Percentiles rank a stretch among this genome's conserved stretches.
phyloP scores from a whole-genome alignment of 2,113 vertebrate genomes.

The Blennius ocellaris region DNA sequence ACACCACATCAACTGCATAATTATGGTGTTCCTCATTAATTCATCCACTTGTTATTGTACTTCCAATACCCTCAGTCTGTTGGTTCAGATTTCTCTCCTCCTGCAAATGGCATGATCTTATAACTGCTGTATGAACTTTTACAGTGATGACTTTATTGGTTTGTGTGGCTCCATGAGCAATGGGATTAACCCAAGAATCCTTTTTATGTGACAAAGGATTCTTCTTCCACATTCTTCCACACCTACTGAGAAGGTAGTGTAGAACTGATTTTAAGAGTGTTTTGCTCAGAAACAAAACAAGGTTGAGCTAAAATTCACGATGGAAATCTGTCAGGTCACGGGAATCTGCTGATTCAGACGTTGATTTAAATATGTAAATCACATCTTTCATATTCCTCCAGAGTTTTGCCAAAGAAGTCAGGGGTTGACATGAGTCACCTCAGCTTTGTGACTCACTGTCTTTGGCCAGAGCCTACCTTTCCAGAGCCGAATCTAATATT shows the following conservation, averaged over 20 bases:
- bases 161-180: too few relatives aligned
- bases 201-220: too few relatives aligned
- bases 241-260: background rate
- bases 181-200: too few relatives aligned
- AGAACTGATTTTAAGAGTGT: background rate
- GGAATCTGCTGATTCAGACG: background rate
- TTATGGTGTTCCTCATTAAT: too few relatives aligned
- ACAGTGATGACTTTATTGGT: too few relatives aligned
- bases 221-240: too few relatives aligned
- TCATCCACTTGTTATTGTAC: too few relatives aligned
- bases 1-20: too few relatives aligned
- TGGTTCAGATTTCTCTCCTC: too few relatives aligned
- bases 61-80: too few relatives aligned
- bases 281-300: background rate
- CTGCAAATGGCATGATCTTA: too few relatives aligned
- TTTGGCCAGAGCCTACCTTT: background rate
- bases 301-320: background rate
- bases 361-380: background rate
- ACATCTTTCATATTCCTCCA: background rate
- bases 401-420: background rate
- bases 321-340: background rate
- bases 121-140: too few relatives aligned
- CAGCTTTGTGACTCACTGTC: slow-evolving; percentile 6
- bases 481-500: background rate
- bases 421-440: background rate